Base-by-base conservation (phyloP, 2,888 invertebrate genomes). In the Habroteleia sp. region DNA sequence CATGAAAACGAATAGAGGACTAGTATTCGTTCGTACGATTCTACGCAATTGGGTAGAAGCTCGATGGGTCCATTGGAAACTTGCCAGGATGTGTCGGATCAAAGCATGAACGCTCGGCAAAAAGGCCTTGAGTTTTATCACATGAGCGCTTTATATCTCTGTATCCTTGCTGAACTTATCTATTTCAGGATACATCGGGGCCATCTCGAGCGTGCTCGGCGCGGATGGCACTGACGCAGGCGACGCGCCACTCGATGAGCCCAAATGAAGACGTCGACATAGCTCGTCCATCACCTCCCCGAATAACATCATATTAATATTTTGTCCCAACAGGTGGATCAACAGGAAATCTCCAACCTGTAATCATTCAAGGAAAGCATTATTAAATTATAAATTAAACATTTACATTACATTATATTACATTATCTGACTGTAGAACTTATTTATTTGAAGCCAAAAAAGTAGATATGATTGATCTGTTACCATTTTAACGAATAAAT, bases 321-420 rank as follows among this genome's bases (percentile, higher is more conserved):
- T 97, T 89, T 96, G 96, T 20, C 96, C 95, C 50, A 96, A 90
- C 62, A 96, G 90, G 84, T 96, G 95, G 63, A 97, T 90, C 72
- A 96, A 90, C 74, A 96, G 90, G 89, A 96, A 96, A 86, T 97
- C 96, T 17, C 96, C 96, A 81, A 96, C 94, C 95, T 95, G 88
- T 10, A 89, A 89, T n/a, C 1, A 37, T n/a, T n/a, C n/a, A n/a
- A n/a, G n/a, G n/a, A n/a, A n/a, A n/a, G n/a, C n/a, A n/a, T n/a
- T n/a, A n/a, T n/a, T n/a, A n/a, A n/a, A n/a, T n/a, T n/a, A n/a
- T n/a, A 4, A 33, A 33, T 2, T n/a, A 33, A 17, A 39, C 7
- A 20, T 8, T 10, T 41, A 37, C 1, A 16, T n/a, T n/a, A n/a
- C n/a, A n/a, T n/a, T n/a, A n/a, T n/a, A n/a, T n/a, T n/a, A n/a